Percentiles rank a stretch among this genome's conserved stretches.
These are phyloP conservation scores for Acanthosepion lycidas DNA, from an alignment of 2,888 invertebrate species.

Conservation along the genomic window DNA sequence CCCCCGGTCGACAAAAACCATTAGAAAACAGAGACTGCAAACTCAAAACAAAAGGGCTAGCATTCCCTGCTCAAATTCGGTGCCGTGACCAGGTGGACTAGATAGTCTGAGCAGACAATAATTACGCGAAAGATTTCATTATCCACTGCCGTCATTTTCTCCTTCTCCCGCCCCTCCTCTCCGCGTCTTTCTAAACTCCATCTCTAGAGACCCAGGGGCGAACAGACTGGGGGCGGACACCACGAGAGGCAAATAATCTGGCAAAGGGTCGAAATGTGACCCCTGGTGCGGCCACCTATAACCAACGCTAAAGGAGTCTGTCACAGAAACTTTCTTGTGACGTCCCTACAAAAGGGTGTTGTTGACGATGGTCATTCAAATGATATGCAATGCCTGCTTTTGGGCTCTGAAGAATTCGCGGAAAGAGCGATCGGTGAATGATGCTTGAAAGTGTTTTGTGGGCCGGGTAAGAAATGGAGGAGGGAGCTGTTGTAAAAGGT, in stretches of 20 bases:
- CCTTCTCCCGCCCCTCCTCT: not conserved
- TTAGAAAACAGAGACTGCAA: not conserved
- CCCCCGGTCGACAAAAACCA: not conserved
- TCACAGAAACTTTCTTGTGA: not conserved
- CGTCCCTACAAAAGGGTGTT: not conserved
- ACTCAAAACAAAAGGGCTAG: not conserved
- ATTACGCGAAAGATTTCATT: not conserved
- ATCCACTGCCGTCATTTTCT: not conserved
- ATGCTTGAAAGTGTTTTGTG: too few relatives aligned
- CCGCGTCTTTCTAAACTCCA: not conserved
- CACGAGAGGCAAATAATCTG: not conserved
- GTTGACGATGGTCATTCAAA: not conserved
- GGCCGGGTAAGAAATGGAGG: too few relatives aligned
- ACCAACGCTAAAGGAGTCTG: not conserved
- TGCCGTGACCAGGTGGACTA: not conserved
- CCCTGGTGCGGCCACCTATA: conserved; percentile 21
- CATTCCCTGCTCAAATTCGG: not conserved
- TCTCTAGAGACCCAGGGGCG: not conserved
- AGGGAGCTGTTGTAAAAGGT: too few relatives aligned
- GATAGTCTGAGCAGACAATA: not conserved
- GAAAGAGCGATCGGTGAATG: too few relatives aligned
- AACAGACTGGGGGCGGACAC: not conserved
- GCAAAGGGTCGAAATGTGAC: not conserved
- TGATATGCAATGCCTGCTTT: not conserved
- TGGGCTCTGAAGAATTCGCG: too few relatives aligned